Evolutionary conservation across 1,140 invertebrate genomes (phyloP), one percentile per base, ranked within the genome.

Genomic region (Magallana ariakensis): DNA sequence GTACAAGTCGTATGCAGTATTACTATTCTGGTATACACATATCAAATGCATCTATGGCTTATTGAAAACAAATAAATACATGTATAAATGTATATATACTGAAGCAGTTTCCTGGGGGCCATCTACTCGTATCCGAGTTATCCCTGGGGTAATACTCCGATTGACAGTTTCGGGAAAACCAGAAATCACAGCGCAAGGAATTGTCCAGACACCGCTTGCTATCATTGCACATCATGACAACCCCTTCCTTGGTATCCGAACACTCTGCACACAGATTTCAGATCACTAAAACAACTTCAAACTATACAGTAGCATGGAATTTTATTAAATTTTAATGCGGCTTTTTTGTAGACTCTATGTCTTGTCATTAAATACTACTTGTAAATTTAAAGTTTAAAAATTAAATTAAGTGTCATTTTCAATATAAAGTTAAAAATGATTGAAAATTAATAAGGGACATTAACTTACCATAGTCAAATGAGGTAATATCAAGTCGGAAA

Each of bases 161-260:
- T 11, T 87, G 85, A 70, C 90, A 91, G 66, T 91, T 91, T 19
- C 88, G 88, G 11, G 90, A 91, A 19, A 88, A 90, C 86, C 84
- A 90, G 87, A 89, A 91, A 56, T 91, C 90, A 86, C 90, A 91
- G 19, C 86, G 83, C 8, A 91, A 54, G 15, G 83, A 85, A 10
- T 87, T 80, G 56, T 91, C 88, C 5, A 91, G 13, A 66, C 90
- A 91, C 22, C 90, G 55, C 82, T 83, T 87, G 56, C 88, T 91
- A 33, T 91, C 88, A 26, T 90, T 90, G 84, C 90, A 91, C 56
- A 86, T 89, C 19, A 90, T 55, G 7, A 87, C 85, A 15, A 87
- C 80, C 1, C 62, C 88, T 2, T 75, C 66, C 8, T 89, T 60
- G 0, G 88, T 87, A 10, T 88, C 89, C 13, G 87, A 88, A 88